These are phyloP conservation scores for Rhinoderma darwinii DNA, from an alignment of 2,113 vertebrate genomes.

Conservation along the genomic window DNA sequence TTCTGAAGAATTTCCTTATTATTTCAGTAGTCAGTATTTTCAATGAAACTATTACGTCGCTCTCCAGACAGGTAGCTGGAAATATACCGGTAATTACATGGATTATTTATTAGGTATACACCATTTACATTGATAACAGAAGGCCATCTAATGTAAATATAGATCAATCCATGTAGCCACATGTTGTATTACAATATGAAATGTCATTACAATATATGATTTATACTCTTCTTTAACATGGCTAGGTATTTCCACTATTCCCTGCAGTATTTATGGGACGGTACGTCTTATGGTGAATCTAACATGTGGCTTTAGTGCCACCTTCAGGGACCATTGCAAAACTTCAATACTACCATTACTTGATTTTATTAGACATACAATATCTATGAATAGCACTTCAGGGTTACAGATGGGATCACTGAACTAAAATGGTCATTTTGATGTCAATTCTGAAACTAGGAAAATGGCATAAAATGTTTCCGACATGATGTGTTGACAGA, in stretches of 20 bases:
- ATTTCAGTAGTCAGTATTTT: not conserved
- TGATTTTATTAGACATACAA: no score
- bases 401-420: not conserved
- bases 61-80: slow-evolving; percentile 1
- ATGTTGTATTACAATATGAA: not conserved
- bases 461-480: no score
- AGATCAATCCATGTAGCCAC: not conserved
- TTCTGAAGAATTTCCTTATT: slow-evolving; percentile 8
- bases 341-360: not conserved
- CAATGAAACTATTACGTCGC: not conserved
- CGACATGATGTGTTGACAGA: no score
- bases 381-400: not conserved
- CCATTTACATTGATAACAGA: not conserved
- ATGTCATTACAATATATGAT: not conserved
- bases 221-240: not conserved
- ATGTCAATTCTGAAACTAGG: no score
- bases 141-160: not conserved
- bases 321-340: slow-evolving; percentile 11
- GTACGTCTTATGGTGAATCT: no score
- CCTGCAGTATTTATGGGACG: not conserved
- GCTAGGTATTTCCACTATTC: not conserved
- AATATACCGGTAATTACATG: slow-evolving; percentile 33
- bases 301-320: slow-evolving; percentile 1
- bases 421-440: not conserved
- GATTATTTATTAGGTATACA: slow-evolving; percentile 20